phyloP scores from a whole-genome alignment of 2,888 invertebrate species.

The Acleris holmiana region DNA sequence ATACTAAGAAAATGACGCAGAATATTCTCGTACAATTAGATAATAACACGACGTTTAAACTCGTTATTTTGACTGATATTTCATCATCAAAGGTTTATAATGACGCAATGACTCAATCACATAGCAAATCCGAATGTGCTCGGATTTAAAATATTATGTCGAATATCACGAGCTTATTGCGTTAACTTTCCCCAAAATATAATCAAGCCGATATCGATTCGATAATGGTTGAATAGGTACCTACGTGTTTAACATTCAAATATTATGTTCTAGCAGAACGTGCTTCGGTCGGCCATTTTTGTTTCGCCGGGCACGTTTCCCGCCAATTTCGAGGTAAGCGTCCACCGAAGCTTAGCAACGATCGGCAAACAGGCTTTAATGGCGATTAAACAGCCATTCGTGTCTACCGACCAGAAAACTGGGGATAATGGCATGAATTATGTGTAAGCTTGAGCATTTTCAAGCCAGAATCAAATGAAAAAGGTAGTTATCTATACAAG shows the following conservation, averaged over 20 bases:
- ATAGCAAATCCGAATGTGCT: not conserved
- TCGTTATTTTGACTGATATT: too few species aligned
- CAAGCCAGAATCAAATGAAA: not conserved
- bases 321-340: conserved; percentile 11
- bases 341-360: conserved; percentile 8
- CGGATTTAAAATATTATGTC: too few species aligned
- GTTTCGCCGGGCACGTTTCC: conserved; percentile 19
- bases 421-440: not conserved
- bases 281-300: conserved; percentile 22
- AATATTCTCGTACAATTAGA: too few species aligned
- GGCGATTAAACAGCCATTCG: conserved; percentile 10
- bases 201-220: not conserved
- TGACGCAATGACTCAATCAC: too few species aligned
- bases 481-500: too few species aligned
- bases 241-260: conserved; percentile 8
- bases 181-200: not conserved
- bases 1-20: not conserved
- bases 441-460: not conserved
- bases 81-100: too few species aligned
- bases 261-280: conserved; percentile 7
- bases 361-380: conserved; percentile 15
- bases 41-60: too few species aligned
- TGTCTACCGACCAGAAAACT: conserved; percentile 5
- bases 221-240: too few species aligned
- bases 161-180: not conserved